These are phyloP conservation scores for Microtus pennsylvanicus DNA, from an alignment of 2,113 vertebrate genomes.

Conservation along the genomic window DNA sequence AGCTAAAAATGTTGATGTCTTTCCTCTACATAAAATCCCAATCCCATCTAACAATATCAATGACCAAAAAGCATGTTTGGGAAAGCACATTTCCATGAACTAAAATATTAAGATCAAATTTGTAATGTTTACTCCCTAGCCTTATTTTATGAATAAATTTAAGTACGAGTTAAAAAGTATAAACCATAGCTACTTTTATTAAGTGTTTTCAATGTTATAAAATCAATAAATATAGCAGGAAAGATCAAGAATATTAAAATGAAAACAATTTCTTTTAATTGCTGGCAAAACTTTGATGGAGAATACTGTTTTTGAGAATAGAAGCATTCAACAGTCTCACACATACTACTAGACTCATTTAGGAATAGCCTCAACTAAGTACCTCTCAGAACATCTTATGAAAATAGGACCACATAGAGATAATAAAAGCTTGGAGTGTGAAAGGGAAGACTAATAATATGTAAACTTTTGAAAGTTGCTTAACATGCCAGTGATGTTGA, in stretches of 20 bases:
- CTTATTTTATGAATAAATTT: neutral
- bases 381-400: neutral
- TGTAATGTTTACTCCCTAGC: neutral
- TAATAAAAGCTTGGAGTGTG: conserved; percentile 11
- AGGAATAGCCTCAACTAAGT: neutral
- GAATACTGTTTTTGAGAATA: neutral
- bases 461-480: neutral
- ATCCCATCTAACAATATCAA: neutral
- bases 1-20: neutral
- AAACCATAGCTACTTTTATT: neutral
- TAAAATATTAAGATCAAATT: neutral
- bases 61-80: neutral
- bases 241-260: conserved; percentile 12
- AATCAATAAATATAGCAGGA: conserved; percentile 21
- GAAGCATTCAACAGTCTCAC: neutral
- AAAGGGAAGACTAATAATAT: neutral
- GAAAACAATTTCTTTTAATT: neutral
- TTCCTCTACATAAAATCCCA: neutral
- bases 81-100: neutral
- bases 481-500: neutral
- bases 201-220: conserved; percentile 40
- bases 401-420: neutral
- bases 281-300: neutral
- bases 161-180: neutral
- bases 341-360: neutral